Conservation (phyloP, 2,113 vertebrate species). For the Otocyon megalotis region DNA sequence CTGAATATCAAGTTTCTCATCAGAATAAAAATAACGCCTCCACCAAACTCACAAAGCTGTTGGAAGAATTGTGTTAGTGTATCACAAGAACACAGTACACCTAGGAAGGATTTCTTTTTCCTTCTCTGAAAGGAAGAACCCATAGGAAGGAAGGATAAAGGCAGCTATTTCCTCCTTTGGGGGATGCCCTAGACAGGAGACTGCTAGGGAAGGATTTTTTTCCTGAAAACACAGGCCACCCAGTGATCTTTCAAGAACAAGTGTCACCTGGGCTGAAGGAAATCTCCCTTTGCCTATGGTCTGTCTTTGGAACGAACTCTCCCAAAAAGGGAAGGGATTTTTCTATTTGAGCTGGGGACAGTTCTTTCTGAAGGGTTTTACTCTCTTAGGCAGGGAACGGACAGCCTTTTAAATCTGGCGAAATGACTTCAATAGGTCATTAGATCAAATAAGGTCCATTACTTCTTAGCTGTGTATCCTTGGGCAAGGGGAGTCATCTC, state of each 20-base stretch:
- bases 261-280: background rate
- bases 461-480: background rate
- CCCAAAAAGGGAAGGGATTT: background rate
- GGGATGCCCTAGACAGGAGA: background rate
- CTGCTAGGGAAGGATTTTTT: background rate
- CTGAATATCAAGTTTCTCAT: background rate
- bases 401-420: background rate
- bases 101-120: background rate
- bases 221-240: background rate
- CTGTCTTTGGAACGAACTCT: background rate
- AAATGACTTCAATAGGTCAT: background rate
- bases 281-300: background rate
- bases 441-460: background rate
- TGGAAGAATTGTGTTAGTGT: background rate
- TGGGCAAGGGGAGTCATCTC: background rate
- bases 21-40: background rate
- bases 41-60: background rate
- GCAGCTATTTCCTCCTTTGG: background rate
- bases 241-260: background rate
- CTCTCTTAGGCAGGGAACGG: background rate
- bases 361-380: background rate
- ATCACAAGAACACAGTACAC: background rate
- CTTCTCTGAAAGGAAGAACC: background rate
- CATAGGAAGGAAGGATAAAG: background rate
- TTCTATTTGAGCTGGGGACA: background rate